Base-by-base conservation (phyloP, 2,888 invertebrate species). In the Xestoiulus laeticollis region DNA sequence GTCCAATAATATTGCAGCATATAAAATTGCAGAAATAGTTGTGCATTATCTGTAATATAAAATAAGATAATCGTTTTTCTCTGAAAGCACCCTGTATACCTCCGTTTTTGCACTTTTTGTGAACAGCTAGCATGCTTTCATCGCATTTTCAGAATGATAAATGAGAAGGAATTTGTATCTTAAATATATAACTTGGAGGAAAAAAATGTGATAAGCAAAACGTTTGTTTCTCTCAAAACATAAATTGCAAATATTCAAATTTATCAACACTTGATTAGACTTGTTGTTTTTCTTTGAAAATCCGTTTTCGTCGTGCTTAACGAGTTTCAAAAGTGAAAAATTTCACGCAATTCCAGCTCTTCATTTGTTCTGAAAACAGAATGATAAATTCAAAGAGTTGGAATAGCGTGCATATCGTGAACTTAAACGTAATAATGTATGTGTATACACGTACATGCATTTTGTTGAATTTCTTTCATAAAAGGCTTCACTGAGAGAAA, bases 231-330 rank as follows among this genome's bases (percentile, higher is more conserved):
- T 22, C 12, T 68, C 12, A 30, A 30, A 30, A 78, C 14, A 30
- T 30, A 78, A 78, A 78, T 78, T 78, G 78, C 12, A 78, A 30
- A 78, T 78, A 78, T 78, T 78, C 78, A 78, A 78, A 78, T 78
- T 78, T 30, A 30, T 78, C 78, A 78, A 14, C 30, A 12, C 3
- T 14, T 78, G 26, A 78, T 78, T 78, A 30, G 78, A 26, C 78
- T 30, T 14, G 78, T 14, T 68, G 68, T 26, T 78, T 78, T 78
- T 14, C 30, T 78, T 26, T 38, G 33, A 12, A 26, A 78, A 78
- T 16, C 26, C 26, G 16, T 30, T 78, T 78, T 26, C 30, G 30
- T 12, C 30, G 30, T 78, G 30, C 26, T 26, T 78, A 78, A 78
- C 30, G 78, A 78, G 30, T 12, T 78, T 78, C 30, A 78, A 30